Evolutionary conservation across 2,888 invertebrate genomes (phyloP), one percentile per base, ranked within the genome.

Genomic region (Furcula furcula): DNA sequence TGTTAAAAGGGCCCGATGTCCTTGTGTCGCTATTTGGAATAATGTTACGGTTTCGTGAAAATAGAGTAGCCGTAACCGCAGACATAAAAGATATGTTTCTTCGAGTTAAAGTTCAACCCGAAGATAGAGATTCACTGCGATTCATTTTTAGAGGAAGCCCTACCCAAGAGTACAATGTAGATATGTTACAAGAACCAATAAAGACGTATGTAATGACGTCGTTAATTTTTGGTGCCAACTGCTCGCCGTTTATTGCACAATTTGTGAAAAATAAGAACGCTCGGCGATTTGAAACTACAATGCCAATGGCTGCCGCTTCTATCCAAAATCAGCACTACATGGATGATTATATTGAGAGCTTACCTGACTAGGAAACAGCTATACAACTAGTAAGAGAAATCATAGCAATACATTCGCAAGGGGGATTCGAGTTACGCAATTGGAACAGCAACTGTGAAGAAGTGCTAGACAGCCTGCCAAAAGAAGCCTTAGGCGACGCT

Each of bases 341-440:
- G 34, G 55, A 55, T 23, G 58, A 58, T 19, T 57, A 50, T 27
- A 44, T 60, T 13, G 44, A 55, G 7, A 48, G 53, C 14, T 1
- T 44, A 7, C 23, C 28, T 1, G 46, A 50, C 10, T 48, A 48
- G 10, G 13, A 10, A 0, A 38, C 39, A 0, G 52, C 50, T 0
- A 40, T 47, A 1, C 3, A 52, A 5, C 33, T 55, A 27, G 31
- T 48, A 1, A 32, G 16, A 2, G 29, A 50, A 4, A 10, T 50
- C 2, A 31, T 29, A 0, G 0, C 32, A 1, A 55, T 58, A 13
- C 61, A 64, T 29, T 36, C 26, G 18, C 2, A 36, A 7, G 61
- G 60, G 7, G 52, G 47, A 0, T 61, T 61, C 20, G 46, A 56
- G 9, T 53, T 64, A 3, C 22, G 53, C 0, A 54, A 52, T 20